A percentile compares a stretch with the other conserved stretches of the same genome.
These are phyloP conservation scores for Mus spicilegus DNA, from an alignment of 2,113 vertebrate genomes.

Conservation along the genomic window DNA sequence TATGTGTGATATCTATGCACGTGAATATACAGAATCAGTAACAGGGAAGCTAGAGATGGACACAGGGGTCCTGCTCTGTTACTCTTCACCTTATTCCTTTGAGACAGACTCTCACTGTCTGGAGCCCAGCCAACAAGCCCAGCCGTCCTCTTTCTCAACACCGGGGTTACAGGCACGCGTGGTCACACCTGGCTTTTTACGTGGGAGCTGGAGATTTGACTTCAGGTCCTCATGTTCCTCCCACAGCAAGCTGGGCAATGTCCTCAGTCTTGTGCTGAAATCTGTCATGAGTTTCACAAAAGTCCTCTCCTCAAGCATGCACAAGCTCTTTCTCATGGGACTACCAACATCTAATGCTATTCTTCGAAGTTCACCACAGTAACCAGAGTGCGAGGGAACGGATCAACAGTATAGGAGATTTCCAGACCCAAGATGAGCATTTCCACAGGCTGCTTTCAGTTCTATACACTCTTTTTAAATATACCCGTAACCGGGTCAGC, in stretches of 20 bases:
- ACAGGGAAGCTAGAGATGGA: neutral
- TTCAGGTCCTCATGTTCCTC: neutral
- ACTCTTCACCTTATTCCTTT: neutral
- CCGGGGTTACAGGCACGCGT: neutral
- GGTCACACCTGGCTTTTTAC: neutral
- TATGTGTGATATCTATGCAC: neutral
- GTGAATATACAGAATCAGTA: neutral
- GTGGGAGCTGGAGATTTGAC: neutral
- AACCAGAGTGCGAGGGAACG: neutral
- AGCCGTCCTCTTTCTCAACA: neutral
- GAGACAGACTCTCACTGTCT: neutral
- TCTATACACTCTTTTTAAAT: conserved; percentile 21
- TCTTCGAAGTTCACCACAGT: neutral
- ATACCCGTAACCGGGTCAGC: neutral
- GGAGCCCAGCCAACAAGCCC: neutral
- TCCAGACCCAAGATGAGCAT: neutral
- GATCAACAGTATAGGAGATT: neutral
- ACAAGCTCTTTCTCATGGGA: neutral
- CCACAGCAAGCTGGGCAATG: neutral
- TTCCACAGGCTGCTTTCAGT: neutral
- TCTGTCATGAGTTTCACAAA: conserved; percentile 24
- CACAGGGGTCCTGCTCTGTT: neutral
- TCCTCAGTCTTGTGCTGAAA: neutral
- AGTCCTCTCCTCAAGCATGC: neutral
- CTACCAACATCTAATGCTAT: neutral